These are phyloP conservation scores for Halcyon smyrnensis DNA, from an alignment of 2,797 vertebrate species.

Conservation along the genomic window DNA sequence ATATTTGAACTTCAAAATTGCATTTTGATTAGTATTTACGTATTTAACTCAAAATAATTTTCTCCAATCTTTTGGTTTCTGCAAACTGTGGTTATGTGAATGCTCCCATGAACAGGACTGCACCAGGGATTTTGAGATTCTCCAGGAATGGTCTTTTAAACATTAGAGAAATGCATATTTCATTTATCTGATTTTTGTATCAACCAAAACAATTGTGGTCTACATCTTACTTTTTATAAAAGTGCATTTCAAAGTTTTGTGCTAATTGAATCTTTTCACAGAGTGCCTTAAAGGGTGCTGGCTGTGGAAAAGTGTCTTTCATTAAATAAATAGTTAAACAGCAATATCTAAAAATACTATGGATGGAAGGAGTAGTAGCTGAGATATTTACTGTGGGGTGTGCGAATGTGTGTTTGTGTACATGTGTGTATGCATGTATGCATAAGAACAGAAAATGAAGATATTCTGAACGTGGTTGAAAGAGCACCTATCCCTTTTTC, in stretches of 20 bases:
- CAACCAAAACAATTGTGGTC: neutral
- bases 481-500: neutral
- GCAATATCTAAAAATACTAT: neutral
- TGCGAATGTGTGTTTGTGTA: neutral
- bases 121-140: neutral
- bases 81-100: conserved; percentile 4
- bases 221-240: neutral
- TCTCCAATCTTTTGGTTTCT: neutral
- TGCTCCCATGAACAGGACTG: neutral
- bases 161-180: neutral
- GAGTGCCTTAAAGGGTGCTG: neutral
- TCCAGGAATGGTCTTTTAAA: neutral
- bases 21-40: neutral
- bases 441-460: neutral
- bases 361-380: neutral
- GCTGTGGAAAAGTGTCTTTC: neutral
- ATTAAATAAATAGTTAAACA: neutral
- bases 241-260: neutral
- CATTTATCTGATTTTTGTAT: neutral
- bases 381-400: neutral
- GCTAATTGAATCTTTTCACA: neutral
- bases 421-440: neutral
- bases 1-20: neutral
- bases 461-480: neutral
- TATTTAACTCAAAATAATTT: neutral